Evolutionary conservation across 2,888 invertebrate species (phyloP), one percentile per base, ranked within the genome.

Genomic region (Apotomis turbidana): DNA sequence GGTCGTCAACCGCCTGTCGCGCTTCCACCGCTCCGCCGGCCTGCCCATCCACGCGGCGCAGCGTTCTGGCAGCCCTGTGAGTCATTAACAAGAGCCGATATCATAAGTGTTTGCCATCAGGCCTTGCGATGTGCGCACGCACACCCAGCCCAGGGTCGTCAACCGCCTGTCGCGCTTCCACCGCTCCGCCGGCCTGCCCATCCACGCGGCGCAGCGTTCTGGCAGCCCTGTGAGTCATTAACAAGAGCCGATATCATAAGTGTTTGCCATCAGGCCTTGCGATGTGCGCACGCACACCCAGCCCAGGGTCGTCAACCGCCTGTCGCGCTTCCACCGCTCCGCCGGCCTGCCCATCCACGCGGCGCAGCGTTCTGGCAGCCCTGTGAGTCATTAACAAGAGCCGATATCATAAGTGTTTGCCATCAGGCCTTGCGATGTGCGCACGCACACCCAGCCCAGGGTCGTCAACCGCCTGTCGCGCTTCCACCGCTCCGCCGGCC

Each of bases 131-230:
- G 96, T 98, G 69, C 95, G 99, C 77, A 99, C 99, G 0, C 99
- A 99, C 93, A 97, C 97, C n/a, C 97, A 97, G 73, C 95, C 97
- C 74, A 96, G 98, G 84, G 98, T 99, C 77, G 98, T 98, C 74
- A 99, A 99, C 92, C 95, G 98, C 78, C 94, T 98, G 85, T 98
- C 98, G 76, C 95, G 98, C 81, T 99, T 99, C 94, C 99, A 99
- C 88, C 96, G 98, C 82, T 98, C 98, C 78, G 99, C 99, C 74
- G 99, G 99, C 12, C 94, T 99, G 85, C 92, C 93, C 71, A 88
- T 92, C 74, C 90, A 89, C 77, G 81, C 76, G 66, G 95, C 69
- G 58, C 94, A 96, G 3, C 94, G 97, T 76, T 95, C 95, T 41
- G 96, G 96, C 79, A 97, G 97, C 80, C 97, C 97, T 9, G 94